Base-by-base conservation (phyloP, 2,797 vertebrate species). In the Fringilla coelebs region DNA sequence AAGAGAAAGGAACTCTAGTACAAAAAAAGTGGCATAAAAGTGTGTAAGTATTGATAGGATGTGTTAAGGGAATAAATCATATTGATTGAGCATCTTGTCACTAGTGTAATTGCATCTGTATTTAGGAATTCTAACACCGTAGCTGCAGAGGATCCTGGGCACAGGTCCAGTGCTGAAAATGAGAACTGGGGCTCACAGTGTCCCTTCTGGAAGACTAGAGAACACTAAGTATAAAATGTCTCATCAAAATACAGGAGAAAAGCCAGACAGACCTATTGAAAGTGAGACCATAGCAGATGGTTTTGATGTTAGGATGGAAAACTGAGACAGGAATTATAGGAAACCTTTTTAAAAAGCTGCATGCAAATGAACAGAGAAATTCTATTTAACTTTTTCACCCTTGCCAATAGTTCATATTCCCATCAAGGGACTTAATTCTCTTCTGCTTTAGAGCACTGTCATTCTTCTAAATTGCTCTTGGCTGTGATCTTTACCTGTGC, bases 101-200 rank as follows among this genome's bases (percentile, higher is more conserved):
- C 79, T 55, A 21, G 18, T 70, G 60, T 75, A 95, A 96, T 19
- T 94, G 54, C 83, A 73, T 75, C 24, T 51, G 51, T 91, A 75
- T 49, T 88, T 73, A 89, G 68, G 87, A 93, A 92, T 96, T 92
- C 87, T 75, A 90, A 55, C 43, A 38, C 51, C 0, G 3, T 92
- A 89, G 90, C 73, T 88, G 66, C 62, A 88, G 80, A 88, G 49
- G 51, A 80, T 81, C 66, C 91, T 88, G 88, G 95, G 94, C 90
- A 90, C 58, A 66, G n/a, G 17, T 84, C 90, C 88, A 92, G 85
- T 4, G 4, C 76, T 93, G 80, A 88, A 95, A 93, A 94, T 94
- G 89, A 93, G 85, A 94, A 84, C 36, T 58, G 55, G 36, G 60
- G 45, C 51, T 91, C 77, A 66, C 60, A 82, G 48, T 61, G 67